Evolutionary conservation across 2,113 vertebrate genomes (phyloP).

Genomic region (Genyomyrus donnyi): DNA sequence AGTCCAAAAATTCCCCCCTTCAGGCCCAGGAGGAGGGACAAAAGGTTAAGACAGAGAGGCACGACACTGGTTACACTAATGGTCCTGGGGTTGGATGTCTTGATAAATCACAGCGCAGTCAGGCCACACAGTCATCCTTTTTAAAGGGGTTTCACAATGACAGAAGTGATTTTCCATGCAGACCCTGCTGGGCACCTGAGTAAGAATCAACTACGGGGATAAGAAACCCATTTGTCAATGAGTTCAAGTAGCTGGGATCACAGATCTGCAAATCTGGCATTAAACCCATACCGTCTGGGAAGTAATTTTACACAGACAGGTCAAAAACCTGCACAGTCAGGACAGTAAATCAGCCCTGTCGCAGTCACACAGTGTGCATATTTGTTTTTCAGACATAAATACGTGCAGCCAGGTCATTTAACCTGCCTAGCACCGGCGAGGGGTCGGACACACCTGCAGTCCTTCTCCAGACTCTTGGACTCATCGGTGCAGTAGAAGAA

Average conservation of each 20-base stretch:
- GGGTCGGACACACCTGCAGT: neutral
- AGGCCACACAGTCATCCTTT: neutral
- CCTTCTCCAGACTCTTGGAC: conserved; percentile 63
- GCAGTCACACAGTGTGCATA: neutral
- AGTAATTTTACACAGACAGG: neutral
- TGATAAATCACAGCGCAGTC: neutral
- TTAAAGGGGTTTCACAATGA: neutral
- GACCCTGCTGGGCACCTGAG: neutral
- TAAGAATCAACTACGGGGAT: neutral
- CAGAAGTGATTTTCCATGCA: neutral
- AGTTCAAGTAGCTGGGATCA: neutral
- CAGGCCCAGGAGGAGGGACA: neutral
- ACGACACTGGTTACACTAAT: neutral
- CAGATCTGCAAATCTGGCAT: neutral
- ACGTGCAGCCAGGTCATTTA: neutral
- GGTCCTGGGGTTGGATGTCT: neutral
- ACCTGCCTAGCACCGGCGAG: neutral
- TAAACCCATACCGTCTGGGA: neutral
- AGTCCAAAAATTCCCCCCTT: conserved; percentile 91
- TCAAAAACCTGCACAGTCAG: neutral
- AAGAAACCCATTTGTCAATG: neutral
- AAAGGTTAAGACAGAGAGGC: neutral
- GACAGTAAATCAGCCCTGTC: neutral
- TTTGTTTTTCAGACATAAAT: neutral
- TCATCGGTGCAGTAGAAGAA: conserved; percentile 98